phyloP scores from a whole-genome alignment of 2,888 invertebrate genomes.

The Ophraella communa region DNA sequence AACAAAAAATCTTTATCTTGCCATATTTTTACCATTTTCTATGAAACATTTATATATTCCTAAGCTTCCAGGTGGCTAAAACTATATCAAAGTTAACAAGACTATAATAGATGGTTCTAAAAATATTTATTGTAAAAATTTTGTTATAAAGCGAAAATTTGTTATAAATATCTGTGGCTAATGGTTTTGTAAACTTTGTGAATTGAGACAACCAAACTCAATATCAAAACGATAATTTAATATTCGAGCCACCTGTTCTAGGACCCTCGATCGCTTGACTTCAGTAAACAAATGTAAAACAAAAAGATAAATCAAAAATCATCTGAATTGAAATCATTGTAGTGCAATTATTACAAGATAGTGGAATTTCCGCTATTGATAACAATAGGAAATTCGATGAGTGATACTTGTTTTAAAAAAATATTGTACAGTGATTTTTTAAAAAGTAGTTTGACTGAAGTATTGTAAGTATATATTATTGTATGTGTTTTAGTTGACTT shows the following conservation, averaged over 20 bases:
- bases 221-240: not conserved
- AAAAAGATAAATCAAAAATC: conserved; percentile 35
- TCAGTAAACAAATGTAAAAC: conserved; percentile 8
- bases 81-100: not conserved
- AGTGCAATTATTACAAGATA: conserved; percentile 42
- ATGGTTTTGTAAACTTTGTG: too few species aligned
- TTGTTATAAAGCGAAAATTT: not conserved
- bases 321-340: conserved; percentile 33
- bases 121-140: not conserved
- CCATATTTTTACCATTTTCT: not conserved
- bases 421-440: conserved; percentile 55
- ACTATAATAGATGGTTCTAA: not conserved
- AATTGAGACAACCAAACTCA: not conserved
- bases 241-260: conserved; percentile 13
- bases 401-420: conserved; percentile 51
- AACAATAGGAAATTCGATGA: conserved; percentile 29
- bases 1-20: too few species aligned
- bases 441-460: conserved; percentile 55
- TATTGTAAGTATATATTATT: conserved; percentile 49
- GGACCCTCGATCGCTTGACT: conserved; percentile 4
- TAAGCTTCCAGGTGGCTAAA: conserved; percentile 10
- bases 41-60: not conserved
- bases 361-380: conserved; percentile 25
- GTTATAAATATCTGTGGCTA: too few species aligned
- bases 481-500: conserved; percentile 45